Conservation (phyloP, 2,113 vertebrate genomes). For the Cercopithecus mona region DNA sequence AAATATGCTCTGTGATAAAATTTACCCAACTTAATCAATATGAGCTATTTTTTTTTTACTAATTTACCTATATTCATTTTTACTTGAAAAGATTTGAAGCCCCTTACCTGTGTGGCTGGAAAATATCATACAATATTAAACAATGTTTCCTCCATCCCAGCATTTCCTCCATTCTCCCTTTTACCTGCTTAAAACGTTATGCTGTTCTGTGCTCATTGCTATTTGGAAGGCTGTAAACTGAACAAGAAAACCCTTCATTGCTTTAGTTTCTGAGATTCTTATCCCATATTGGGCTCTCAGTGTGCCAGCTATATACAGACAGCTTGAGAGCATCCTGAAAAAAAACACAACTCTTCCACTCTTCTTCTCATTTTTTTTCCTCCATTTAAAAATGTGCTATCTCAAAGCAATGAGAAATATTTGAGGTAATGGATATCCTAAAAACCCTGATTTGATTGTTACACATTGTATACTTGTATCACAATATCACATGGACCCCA, state of each 20-base stretch:
- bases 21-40: background rate
- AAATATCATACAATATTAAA: background rate
- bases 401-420: background rate
- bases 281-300: background rate
- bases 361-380: background rate
- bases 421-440: background rate
- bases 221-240: background rate
- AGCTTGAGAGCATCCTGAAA: background rate
- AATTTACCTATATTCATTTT: background rate
- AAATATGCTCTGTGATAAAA: background rate
- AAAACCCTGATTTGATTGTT: background rate
- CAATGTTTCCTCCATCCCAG: background rate
- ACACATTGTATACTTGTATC: background rate
- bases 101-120: background rate
- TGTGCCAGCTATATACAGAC: background rate
- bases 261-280: background rate
- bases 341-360: background rate
- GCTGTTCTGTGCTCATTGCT: background rate
- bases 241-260: background rate
- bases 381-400: background rate
- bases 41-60: background rate
- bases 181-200: background rate
- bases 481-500: background rate
- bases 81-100: background rate
- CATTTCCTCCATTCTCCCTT: background rate